Evolutionary conservation across 92 coral and sea anemone genomes (phyloP).

Genomic region (Zoanthus solanderi): DNA sequence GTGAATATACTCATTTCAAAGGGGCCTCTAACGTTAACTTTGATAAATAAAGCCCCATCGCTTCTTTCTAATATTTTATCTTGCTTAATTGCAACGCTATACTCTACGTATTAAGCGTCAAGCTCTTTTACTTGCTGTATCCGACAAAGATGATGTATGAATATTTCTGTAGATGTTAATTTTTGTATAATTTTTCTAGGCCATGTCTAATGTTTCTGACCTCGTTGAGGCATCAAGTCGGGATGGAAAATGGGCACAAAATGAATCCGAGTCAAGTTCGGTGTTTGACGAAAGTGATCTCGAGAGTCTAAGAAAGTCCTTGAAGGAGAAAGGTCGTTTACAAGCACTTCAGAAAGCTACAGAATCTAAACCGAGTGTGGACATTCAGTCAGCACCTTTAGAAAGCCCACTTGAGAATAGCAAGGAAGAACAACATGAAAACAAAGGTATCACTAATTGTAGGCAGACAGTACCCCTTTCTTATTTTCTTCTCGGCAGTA

Average conservation of each 20-base stretch:
- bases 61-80: no score
- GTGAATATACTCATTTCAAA: no score
- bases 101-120: no score
- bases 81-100: no score
- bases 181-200: conserved; percentile 37
- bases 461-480: neutral
- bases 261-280: conserved; percentile 79
- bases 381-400: conserved; percentile 2
- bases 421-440: conserved; percentile 21
- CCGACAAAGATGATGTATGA: no score
- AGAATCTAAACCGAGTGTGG: neutral
- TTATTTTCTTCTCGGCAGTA: no score
- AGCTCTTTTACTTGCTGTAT: no score
- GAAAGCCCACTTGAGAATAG: conserved; percentile 23
- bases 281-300: conserved; percentile 38
- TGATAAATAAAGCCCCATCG: no score
- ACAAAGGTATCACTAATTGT: conserved; percentile 22
- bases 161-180: no score
- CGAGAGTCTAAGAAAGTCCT: conserved; percentile 9
- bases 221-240: conserved; percentile 34
- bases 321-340: conserved; percentile 25
- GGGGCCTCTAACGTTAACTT: no score
- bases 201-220: conserved; percentile 69
- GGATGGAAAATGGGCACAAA: conserved; percentile 89
- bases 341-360: conserved; percentile 1